Evolutionary conservation across 2,113 vertebrate species (phyloP), one percentile per base, ranked within the genome.

Genomic region (Tragelaphus buxtoni): DNA sequence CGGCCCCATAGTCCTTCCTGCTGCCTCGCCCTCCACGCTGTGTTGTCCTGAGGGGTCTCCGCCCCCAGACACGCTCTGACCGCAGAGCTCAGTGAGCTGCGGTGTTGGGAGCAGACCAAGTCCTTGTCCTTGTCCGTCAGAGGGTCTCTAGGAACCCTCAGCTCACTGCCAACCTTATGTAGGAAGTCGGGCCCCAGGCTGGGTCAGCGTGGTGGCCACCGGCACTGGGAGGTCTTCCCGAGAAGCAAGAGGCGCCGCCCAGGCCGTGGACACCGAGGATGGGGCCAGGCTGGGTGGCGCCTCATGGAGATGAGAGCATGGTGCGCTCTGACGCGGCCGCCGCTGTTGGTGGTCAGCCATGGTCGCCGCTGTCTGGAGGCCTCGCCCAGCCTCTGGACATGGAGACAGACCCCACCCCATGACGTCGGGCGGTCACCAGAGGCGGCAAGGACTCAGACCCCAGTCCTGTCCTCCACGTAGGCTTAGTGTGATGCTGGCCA

Each of bases 261-360:
- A 0, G 26, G 58, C 47, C 0, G 0, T 0, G 1, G 47, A 3
- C 58, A 5, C 49, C 1, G 3, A 28, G 47, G 47, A 9, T 2
- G 2, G 58, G 35, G 49, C 10, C 47, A 1, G 56, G 28, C 7
- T 32, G 58, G n/a, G 47, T 11, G 77, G 16, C 8, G 1, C 17
- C 58, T 28, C 2, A 1, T 13, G 79, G 77, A 35, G 10, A 2
- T 28, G 35, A 28, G 24, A 1, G 5, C 1, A 4, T 1, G 9
- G 18, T 0, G 5, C 5, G 0, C 53, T 47, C 9, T 12, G 69
- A 13, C 18, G 4, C 20, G n/a, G 4, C 5, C 18, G 9, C 61
- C 9, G 30, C 7, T 32, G 61, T 12, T 18, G 18, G 18, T 0
- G 0, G 26, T 13, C 5, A 20, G 65, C 28, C 16, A 0, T 8